Base-by-base conservation (phyloP, 2,797 vertebrate genomes). In the Hapalemur alaotrensis region DNA sequence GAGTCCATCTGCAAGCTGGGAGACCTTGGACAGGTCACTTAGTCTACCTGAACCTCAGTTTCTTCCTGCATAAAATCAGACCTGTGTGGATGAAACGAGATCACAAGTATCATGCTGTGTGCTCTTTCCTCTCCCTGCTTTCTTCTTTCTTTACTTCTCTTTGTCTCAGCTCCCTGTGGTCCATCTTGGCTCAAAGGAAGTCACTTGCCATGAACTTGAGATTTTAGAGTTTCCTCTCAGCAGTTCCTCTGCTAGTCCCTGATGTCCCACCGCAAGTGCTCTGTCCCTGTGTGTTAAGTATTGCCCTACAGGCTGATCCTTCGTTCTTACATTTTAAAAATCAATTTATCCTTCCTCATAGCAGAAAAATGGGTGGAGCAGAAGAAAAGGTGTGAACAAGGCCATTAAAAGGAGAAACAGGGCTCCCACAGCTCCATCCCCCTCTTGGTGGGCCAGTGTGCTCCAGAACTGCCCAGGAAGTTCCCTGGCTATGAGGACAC, bases 31-130 rank as follows among this genome's bases (percentile, higher is more conserved):
- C 28, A 80, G 13, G 65, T 80, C 35, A 41, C 46, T 76, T 48
- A 1, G 4, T 86, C 35, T 63, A 13, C 10, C 1, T 50, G 46
- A 80, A 11, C 63, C 69, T 69, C 48, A 35, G 75, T 54, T 67
- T 63, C 30, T 38, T 81, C 46, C 52, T 41, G 52, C 2, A 1
- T 38, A 50, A 75, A 79, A 30, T 61, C 48, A 83, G 35, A 61
- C 14, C 48, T 32, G 35, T 1, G 4, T 4, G 32, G 32, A 23
- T 35, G 20, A 35, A 67, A 35, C 35, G 18, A 13, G 61, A n/a
- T 50, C 2, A 0, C 17, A 25, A 52, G 23, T 7, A 28, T 57
- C 3, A 1, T 6, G 7, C 46, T 9, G 0, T 10, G 48, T 41
- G 57, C 70, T 86, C 65, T 48, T 50, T 88, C 38, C 38, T 76